Conservation (phyloP, 2,888 invertebrate genomes). For the Sesia bembeciformis region DNA sequence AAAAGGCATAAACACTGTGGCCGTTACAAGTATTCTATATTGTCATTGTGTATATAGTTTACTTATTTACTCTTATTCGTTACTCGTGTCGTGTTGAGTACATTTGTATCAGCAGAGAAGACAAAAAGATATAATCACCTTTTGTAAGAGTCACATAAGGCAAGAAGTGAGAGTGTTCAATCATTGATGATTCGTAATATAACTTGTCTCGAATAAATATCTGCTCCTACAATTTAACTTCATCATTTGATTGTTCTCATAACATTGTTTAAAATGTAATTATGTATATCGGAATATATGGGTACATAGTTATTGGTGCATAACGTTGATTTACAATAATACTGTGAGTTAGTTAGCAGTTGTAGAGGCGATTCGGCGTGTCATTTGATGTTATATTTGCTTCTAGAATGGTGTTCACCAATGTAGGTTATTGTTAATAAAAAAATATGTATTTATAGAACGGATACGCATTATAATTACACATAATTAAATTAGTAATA, state of each 20-base stretch:
- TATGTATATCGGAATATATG: slow-evolving; percentile 16
- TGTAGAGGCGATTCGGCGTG: neutral
- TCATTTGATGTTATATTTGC: neutral
- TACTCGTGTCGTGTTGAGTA: too few species aligned
- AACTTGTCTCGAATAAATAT: too few species aligned
- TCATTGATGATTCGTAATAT: too few species aligned
- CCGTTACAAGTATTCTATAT: too few species aligned
- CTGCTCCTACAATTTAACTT: neutral
- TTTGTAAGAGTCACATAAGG: too few species aligned
- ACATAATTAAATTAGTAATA: slow-evolving; percentile 16
- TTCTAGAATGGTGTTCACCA: neutral
- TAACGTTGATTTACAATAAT: slow-evolving; percentile 3
- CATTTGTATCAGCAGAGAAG: too few species aligned
- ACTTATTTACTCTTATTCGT: too few species aligned
- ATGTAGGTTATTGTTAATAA: slow-evolving; percentile 1
- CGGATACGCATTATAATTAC: slow-evolving; percentile 1
- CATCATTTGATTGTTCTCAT: neutral
- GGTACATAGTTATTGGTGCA: slow-evolving; percentile 7
- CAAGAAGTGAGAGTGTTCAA: too few species aligned
- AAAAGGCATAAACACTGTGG: too few species aligned
- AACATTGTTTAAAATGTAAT: slow-evolving; percentile 5
- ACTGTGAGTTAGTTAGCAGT: neutral
- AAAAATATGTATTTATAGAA: neutral
- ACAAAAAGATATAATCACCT: too few species aligned
- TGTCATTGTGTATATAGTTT: too few species aligned